Evolutionary conservation across 2,113 vertebrate genomes (phyloP).

Genomic region (Leptocoma aspasia): DNA sequence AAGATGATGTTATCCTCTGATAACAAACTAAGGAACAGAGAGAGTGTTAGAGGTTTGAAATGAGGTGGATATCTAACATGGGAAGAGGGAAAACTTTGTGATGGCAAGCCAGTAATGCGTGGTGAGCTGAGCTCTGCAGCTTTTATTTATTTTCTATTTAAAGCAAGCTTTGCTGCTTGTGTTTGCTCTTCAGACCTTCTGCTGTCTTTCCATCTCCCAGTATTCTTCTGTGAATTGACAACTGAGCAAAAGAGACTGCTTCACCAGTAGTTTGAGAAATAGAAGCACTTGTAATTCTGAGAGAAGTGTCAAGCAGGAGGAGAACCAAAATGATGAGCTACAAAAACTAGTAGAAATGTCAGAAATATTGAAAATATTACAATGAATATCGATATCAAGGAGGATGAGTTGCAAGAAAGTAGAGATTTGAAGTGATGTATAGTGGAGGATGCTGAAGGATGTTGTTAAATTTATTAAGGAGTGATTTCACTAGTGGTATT

Average conservation of each 20-base stretch:
- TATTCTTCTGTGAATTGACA: not conserved
- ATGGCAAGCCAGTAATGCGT: not conserved
- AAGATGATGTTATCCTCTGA: not conserved
- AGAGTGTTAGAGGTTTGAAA: not conserved
- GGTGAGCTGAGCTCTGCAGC: not conserved
- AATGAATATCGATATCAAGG: not conserved
- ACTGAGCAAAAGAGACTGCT: not conserved
- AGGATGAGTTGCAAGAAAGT: not conserved
- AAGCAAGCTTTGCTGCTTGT: not conserved
- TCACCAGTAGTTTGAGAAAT: not conserved
- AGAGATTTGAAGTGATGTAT: not conserved
- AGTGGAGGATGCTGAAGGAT: not conserved
- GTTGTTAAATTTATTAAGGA: not conserved
- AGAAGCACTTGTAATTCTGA: not conserved
- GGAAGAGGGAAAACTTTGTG: not conserved
- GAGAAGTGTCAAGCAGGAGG: not conserved
- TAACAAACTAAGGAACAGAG: not conserved
- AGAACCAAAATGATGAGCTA: not conserved
- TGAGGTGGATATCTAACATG: not conserved
- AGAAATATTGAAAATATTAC: not conserved
- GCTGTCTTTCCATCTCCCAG: not conserved
- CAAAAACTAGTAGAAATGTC: not conserved
- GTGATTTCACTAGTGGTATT: not conserved
- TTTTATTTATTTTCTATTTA: not conserved
- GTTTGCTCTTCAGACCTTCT: not conserved